These are phyloP conservation scores for Cyphomyrmex costatus DNA, from an alignment of 1,140 invertebrate species.

Conservation along the genomic window DNA sequence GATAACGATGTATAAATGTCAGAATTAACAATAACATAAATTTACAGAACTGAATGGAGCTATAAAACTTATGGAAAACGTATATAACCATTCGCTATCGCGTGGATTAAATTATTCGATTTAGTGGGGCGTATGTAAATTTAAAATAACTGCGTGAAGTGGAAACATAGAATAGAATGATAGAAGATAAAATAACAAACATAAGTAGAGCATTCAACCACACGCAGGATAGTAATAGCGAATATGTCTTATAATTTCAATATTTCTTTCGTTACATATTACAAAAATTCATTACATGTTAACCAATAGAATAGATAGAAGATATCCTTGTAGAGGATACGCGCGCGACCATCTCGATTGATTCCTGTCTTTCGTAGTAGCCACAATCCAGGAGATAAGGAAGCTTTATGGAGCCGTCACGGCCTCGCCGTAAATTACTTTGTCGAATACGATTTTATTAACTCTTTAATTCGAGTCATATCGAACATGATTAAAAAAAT, in stretches of 20 bases:
- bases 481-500: constrained; percentile 6
- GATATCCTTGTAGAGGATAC: neutral
- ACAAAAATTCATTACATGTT: too few relatives aligned
- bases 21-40: constrained; percentile 7
- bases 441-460: constrained; percentile 41
- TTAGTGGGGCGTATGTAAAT: neutral
- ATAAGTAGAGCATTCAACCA: too few relatives aligned
- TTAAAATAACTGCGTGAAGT: neutral
- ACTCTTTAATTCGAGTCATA: constrained; percentile 30
- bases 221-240: too few relatives aligned
- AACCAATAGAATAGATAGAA: too few relatives aligned
- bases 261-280: too few relatives aligned
- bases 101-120: neutral
- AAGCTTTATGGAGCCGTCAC: constrained; percentile 30
- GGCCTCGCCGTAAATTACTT: neutral
- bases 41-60: neutral
- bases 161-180: neutral
- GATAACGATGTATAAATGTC: neutral
- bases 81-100: neutral
- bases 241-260: too few relatives aligned
- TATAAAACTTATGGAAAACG: neutral
- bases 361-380: constrained; percentile 7
- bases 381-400: constrained; percentile 11
- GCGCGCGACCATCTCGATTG: constrained; percentile 18
- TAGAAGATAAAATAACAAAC: too few relatives aligned